Evolutionary conservation across 2,888 invertebrate genomes (phyloP).

Genomic region (Troglohyphantes excavatus): DNA sequence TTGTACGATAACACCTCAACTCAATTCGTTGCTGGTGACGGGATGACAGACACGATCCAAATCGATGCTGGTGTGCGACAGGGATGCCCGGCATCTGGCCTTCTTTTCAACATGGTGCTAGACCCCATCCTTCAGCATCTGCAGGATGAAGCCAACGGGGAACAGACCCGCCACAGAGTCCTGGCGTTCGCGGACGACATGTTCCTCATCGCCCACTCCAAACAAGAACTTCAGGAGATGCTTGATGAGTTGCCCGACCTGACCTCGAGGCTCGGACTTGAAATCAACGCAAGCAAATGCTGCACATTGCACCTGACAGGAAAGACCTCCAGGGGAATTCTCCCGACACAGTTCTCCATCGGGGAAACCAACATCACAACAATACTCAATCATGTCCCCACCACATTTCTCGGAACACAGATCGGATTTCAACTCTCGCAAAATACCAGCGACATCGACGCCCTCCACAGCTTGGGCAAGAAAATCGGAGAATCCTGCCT

Average conservation of each 20-base stretch:
- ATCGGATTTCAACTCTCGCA: neutral
- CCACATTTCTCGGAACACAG: too few species aligned
- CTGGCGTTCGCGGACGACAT: constrained; percentile 14
- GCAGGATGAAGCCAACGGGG: accelerated
- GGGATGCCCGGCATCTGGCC: neutral
- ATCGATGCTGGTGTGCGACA: neutral
- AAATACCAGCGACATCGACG: neutral
- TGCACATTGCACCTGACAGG: neutral
- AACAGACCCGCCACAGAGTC: neutral
- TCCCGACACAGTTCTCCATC: neutral
- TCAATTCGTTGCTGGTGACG: neutral
- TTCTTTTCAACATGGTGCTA: neutral
- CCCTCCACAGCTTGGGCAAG: accelerated
- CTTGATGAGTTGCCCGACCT: accelerated
- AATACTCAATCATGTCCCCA: too few species aligned
- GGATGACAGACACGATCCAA: neutral
- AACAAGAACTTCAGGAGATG: neutral
- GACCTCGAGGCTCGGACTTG: neutral
- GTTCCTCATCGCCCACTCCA: neutral
- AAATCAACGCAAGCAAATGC: neutral
- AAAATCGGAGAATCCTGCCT: neutral
- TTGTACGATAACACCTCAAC: neutral
- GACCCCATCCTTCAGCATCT: neutral
- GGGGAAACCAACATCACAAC: too few species aligned
- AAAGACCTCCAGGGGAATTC: accelerated